Evolutionary conservation across 2,888 invertebrate genomes (phyloP).

Genomic region (Cephus pulcher): DNA sequence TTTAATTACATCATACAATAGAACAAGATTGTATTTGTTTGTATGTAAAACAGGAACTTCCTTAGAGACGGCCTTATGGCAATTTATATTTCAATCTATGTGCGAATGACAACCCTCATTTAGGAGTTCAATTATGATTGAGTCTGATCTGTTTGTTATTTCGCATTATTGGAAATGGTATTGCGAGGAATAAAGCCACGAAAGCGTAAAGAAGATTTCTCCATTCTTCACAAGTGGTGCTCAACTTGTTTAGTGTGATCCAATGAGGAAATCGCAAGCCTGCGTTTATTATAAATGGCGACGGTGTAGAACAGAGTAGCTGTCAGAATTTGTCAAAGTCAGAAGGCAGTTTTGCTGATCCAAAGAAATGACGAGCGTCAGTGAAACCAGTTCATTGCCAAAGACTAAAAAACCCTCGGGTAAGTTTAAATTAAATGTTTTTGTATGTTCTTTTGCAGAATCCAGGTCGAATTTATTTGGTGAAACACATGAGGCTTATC

Average conservation of each 20-base stretch:
- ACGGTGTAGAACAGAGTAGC: not conserved
- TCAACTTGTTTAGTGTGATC: not conserved
- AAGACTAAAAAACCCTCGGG: conserved; percentile 63
- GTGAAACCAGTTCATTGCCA: conserved; percentile 49
- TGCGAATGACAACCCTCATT: too few relatives aligned
- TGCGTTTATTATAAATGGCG: not conserved
- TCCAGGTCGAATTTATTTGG: not conserved
- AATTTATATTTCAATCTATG: too few relatives aligned
- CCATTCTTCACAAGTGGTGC: not conserved
- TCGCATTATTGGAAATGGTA: not conserved
- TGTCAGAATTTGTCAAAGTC: not conserved
- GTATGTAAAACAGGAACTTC: too few relatives aligned
- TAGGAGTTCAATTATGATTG: too few relatives aligned
- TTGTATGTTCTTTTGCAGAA: not conserved
- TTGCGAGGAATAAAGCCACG: not conserved
- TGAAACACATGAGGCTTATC: not conserved
- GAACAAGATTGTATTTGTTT: too few relatives aligned
- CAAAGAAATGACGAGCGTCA: conserved; percentile 48
- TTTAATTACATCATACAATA: too few relatives aligned
- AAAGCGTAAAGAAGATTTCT: not conserved
- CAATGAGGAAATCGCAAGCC: not conserved
- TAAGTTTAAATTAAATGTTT: conserved; percentile 31
- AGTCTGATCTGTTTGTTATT: not conserved
- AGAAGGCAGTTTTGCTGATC: not conserved
- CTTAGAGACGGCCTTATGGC: too few relatives aligned